Base-by-base conservation (phyloP, 2,797 vertebrate genomes). In the Agapornis canus region DNA sequence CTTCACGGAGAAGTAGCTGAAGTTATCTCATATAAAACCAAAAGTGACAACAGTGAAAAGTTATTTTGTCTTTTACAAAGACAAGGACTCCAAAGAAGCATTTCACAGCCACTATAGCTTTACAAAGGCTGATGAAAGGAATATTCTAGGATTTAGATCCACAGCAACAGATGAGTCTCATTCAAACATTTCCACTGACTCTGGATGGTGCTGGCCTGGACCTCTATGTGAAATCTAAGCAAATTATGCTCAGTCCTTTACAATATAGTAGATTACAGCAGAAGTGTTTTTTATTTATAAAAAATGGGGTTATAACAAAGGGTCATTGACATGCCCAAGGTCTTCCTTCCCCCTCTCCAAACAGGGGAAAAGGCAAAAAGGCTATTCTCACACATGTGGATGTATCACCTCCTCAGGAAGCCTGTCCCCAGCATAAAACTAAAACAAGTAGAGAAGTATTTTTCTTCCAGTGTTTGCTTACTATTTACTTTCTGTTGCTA, bases 401-500 rank as follows among this genome's bases (percentile, higher is more conserved):
- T 19, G 61, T 32, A 68, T 57, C 57, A 48, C 22, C 17, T 70
- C 75, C 32, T 54, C 80, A 79, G 26, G 69, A 94, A 81, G 70
- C 23, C 31, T 0, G 0, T 43, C 60, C 32, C 39, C 45, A 70
- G 48, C 71, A 73, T 18, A 80, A 82, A 92, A 68, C 17, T 71
- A 90, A 91, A 95, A 84, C 39, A 91, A 81, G 47, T 42, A 95
- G 56, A 86, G 32, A 84, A 84, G 45, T 82, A 66, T 51, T 84
- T 82, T 89, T 54, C 63, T 61, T 86, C 66, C 54, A 66, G 0
- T 84, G 48, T 92, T 96, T 94, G 29, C 35, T 73, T 91, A 82
- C 80, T 92, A 35, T 92, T 95, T 91, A 73, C 90, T 91, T 90
- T 82, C 73, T 86, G 91, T 94, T 95, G 91, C 92, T 94, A 88